Percentiles rank a stretch among this genome's conserved stretches.
Conservation (phyloP, 2,113 vertebrate species). For the Nothoprocta pentlandii region DNA sequence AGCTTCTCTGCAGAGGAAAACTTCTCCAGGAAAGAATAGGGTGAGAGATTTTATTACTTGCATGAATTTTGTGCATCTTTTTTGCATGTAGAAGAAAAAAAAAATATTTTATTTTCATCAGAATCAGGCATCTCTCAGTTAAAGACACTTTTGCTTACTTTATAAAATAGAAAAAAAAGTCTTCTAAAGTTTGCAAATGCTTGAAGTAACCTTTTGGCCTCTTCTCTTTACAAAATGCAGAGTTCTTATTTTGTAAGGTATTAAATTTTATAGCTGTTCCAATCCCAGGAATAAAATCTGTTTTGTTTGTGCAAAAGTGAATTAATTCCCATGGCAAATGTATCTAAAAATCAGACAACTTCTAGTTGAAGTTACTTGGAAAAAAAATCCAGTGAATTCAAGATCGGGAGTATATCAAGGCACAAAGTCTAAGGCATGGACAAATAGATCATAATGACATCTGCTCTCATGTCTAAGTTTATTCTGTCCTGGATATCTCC, state of each 20-base stretch:
- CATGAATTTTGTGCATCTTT: background rate
- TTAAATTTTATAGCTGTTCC: constrained; percentile 25
- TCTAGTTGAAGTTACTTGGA: background rate
- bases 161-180: background rate
- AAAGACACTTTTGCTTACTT: background rate
- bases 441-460: background rate
- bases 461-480: background rate
- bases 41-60: background rate
- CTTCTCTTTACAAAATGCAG: background rate
- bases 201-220: constrained; percentile 21
- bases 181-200: background rate
- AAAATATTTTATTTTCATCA: background rate
- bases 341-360: background rate
- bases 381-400: background rate
- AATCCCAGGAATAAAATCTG: background rate
- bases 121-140: background rate
- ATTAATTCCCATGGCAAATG: background rate
- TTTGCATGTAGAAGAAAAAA: background rate
- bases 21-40: background rate
- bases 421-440: background rate
- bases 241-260: background rate
- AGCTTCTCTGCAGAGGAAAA: background rate
- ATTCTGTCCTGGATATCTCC: background rate
- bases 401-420: background rate
- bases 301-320: background rate